Percentiles rank a stretch among this genome's conserved stretches.
These are phyloP conservation scores for Akabosia matsudoensis DNA, from an alignment of 1,140 invertebrate genomes.

Conservation along the genomic window DNA sequence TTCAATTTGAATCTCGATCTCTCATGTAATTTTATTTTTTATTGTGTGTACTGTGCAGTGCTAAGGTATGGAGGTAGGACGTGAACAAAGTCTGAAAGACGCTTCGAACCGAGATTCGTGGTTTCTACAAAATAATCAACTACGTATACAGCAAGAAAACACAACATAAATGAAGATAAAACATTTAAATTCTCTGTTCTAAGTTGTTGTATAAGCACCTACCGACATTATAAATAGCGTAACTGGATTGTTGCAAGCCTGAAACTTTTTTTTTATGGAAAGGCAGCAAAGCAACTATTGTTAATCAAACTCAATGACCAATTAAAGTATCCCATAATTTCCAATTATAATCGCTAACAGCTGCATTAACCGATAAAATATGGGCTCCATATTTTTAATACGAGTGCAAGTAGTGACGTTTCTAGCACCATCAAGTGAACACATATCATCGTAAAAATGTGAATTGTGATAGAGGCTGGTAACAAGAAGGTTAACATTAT, in stretches of 20 bases:
- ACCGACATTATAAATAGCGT: not conserved
- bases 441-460: not conserved
- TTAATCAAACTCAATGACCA: constrained; percentile 22
- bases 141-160: not conserved
- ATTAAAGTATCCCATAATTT: constrained; percentile 24
- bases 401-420: not conserved
- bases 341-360: constrained; percentile 18
- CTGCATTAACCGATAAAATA: constrained; percentile 22
- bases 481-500: not conserved
- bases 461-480: not conserved
- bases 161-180: not conserved
- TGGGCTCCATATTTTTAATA: constrained; percentile 4
- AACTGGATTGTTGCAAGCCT: no score
- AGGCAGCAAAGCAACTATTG: not conserved
- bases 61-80: no score
- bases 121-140: not conserved
- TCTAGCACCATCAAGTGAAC: not conserved
- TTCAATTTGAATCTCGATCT: not conserved
- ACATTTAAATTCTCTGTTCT: no score
- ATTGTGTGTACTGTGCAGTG: no score
- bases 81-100: not conserved
- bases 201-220: not conserved
- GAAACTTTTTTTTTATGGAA: no score
- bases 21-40: no score
- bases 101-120: no score